Evolutionary conservation across 2,113 vertebrate genomes (phyloP), one percentile per base, ranked within the genome.

Genomic region (Girardinichthys multiradiatus): DNA sequence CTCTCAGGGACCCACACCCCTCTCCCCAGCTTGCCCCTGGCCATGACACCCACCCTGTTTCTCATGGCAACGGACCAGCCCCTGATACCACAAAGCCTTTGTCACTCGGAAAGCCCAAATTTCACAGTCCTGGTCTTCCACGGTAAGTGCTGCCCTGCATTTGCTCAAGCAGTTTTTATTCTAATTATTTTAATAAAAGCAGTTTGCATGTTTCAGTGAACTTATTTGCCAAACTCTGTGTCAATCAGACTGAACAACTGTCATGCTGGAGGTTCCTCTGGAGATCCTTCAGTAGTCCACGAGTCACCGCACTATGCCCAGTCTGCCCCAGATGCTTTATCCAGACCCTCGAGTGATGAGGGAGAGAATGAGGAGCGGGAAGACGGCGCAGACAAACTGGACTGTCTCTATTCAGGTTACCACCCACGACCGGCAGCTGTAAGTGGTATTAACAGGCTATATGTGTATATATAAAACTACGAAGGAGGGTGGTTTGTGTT

Each of bases 341-440:
- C 95, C 85, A 96, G 97, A 85, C 94, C 96, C 86, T 99, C 97
- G 90, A 99, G 98, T 64, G 98, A 99, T 60, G 98, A 99, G 92
- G 98, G 97, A 64, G 98, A 99, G 94, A 96, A 96, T 65, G 98
- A 99, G 76, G 97, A 98, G 84, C 95, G 96, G 90, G 97, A 98
- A 89, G 98, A 99, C 86, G 92, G 87, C 86, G 83, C 94, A 82
- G 98, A 99, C 92, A 99, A 97, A 95, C 95, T 99, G 95, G 98
- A 99, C 94, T 99, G 96, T 95, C 95, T 97, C 93, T 99, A 97
- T 96, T 99, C 98, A 95, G 96, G 96, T 95, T 97, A 95, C 92
- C 98, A 99, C 91, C 97, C 98, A 92, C 96, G 97, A 93, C 97
- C 98, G 93, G 96, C 97, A 91, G 95, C 97, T 95, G 98, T 99